Evolutionary conservation across 2,797 vertebrate genomes (phyloP).

Genomic region (Microtus californicus): DNA sequence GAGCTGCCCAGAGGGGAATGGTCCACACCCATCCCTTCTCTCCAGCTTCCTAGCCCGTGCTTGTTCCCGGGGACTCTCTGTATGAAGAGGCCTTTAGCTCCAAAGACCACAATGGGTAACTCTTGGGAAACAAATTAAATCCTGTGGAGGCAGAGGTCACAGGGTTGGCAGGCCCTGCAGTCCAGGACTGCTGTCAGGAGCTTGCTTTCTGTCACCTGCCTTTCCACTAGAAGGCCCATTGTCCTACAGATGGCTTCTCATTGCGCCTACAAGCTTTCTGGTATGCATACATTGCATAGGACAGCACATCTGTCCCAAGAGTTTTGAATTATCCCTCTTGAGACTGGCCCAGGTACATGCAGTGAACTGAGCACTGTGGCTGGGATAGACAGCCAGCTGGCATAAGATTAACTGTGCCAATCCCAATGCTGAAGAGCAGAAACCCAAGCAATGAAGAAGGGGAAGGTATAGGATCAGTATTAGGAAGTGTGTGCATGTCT

Average conservation of each 20-base stretch:
- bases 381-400: background rate
- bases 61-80: background rate
- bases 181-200: background rate
- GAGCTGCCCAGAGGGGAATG: background rate
- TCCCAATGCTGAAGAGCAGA: background rate
- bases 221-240: background rate
- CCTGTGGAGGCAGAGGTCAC: background rate
- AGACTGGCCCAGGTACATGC: background rate
- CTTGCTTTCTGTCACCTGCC: background rate
- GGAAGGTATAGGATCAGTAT: background rate
- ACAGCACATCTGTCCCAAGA: background rate
- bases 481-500: background rate
- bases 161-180: background rate
- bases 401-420: background rate
- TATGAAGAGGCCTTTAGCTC: background rate
- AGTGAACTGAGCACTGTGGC: background rate
- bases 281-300: background rate
- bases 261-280: background rate
- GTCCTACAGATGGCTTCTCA: background rate
- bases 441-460: background rate
- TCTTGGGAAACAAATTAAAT: conserved; percentile 7
- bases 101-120: background rate
- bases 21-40: background rate
- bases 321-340: background rate
- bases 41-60: too few species aligned